phyloP scores from a whole-genome alignment of 2,888 invertebrate species.

The Endomychus coccineus region DNA sequence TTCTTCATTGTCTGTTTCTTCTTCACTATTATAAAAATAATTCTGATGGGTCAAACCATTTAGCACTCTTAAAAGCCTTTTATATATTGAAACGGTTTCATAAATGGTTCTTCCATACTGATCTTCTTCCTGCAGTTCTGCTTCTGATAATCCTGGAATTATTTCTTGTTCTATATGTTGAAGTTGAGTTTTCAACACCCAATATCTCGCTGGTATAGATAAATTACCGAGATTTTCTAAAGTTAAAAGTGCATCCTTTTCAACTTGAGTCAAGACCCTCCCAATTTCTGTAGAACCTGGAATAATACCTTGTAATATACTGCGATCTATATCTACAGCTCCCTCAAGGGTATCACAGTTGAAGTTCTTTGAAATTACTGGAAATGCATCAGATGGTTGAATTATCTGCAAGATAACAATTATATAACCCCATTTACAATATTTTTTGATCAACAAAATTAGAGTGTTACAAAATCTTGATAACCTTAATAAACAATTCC shows the following conservation, averaged over 20 bases:
- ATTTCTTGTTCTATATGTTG: slow-evolving; percentile 27
- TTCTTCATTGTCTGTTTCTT: slow-evolving; percentile 2
- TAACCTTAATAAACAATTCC: no score
- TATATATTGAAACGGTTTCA: slow-evolving; percentile 33
- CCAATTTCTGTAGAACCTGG: slow-evolving; percentile 22
- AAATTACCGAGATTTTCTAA: slow-evolving; percentile 38
- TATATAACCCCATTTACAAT: slow-evolving; percentile 11
- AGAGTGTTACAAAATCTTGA: background rate
- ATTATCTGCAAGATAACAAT: slow-evolving; percentile 20
- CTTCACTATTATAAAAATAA: slow-evolving; percentile 9
- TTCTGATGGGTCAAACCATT: slow-evolving; percentile 8
- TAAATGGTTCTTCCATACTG: slow-evolving; percentile 31
- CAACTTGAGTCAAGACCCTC: slow-evolving; percentile 27
- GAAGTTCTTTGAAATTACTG: slow-evolving; percentile 19
- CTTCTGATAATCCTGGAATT: slow-evolving; percentile 21
- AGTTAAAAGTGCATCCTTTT: slow-evolving; percentile 30
- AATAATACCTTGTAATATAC: slow-evolving; percentile 32
- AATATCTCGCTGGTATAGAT: slow-evolving; percentile 32
- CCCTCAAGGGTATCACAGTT: slow-evolving; percentile 26
- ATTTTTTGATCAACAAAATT: background rate
- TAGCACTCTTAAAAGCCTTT: slow-evolving; percentile 30
- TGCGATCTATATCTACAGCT: slow-evolving; percentile 35
- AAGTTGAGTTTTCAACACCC: slow-evolving; percentile 32
- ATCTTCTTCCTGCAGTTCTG: slow-evolving; percentile 26
- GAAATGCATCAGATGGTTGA: slow-evolving; percentile 26